Evolutionary conservation across 2,888 invertebrate species (phyloP), one percentile per base, ranked within the genome.

Genomic region (Erebia palarica): DNA sequence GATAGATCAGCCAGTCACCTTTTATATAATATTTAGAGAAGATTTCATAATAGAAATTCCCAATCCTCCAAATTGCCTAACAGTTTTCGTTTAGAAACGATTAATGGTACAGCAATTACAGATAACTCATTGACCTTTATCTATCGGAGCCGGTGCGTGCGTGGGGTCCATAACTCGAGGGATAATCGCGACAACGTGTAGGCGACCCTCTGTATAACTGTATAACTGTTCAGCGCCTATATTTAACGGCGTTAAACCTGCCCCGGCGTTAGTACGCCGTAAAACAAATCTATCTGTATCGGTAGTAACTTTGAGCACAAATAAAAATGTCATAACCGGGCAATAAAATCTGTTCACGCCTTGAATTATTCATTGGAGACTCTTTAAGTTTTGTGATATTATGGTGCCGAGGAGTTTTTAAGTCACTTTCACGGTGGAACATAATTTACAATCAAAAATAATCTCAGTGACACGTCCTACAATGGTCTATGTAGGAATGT

Each of bases 121-220:
- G 71, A 68, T 68, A 75, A 73, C 76, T 73, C 69, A 73, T 65
- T 75, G 78, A 77, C 80, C 79, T 78, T 78, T 78, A 77, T 75
- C 75, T 78, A 74, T 77, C 70, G 73, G 67, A 74, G 71, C 73
- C 76, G 11, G 68, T 78, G 77, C 79, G 76, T 81, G 82, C 81
- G 79, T 81, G 80, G 73, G 80, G 80, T 80, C 84, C 78, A 81
- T 82, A 83, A 84, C 80, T 85, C 81, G 74, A 64, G 75, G 81
- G 80, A 80, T 81, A 82, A 82, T 79, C 75, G 78, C 70, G 74
- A 77, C 70, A 69, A 75, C 71, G 79, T 81, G 85, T 85, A 79
- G 85, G 86, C 80, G 85, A 78, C 71, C 70, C 75, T 36, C 36
- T 75, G n/a, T n/a, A n/a, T n/a, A n/a, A n/a, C n/a, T n/a, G n/a